These are phyloP conservation scores for Pseudobourletiella spinata DNA, from an alignment of 1,140 invertebrate species.

Conservation along the genomic window DNA sequence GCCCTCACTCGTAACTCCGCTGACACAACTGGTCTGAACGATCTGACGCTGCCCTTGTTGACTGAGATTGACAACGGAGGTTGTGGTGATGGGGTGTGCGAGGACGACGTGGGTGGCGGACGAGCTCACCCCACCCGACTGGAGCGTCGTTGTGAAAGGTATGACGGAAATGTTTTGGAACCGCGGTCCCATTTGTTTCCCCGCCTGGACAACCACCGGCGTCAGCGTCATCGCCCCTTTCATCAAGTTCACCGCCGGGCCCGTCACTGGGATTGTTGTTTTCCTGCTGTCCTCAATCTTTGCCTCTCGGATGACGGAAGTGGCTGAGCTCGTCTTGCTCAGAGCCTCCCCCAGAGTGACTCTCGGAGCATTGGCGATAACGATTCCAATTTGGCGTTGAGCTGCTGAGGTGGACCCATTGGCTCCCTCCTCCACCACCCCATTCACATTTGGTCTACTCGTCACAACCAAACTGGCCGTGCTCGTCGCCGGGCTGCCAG, in stretches of 20 bases:
- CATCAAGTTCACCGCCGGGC: conserved; percentile 18
- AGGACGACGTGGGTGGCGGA: conserved; percentile 22
- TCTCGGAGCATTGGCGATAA: conserved; percentile 16
- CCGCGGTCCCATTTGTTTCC: conserved; percentile 17
- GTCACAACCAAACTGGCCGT: conserved; percentile 10
- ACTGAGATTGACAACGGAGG: conserved; percentile 9
- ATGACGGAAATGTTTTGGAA: conserved; percentile 30
- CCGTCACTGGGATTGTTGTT: conserved; percentile 1
- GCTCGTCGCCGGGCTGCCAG: conserved; percentile 3
- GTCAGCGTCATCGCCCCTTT: conserved; percentile 28
- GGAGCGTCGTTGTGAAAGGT: conserved; percentile 20
- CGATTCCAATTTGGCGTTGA: conserved; percentile 23
- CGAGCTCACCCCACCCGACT: conserved; percentile 9
- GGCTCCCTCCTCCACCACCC: neutral
- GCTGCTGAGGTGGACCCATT: neutral
- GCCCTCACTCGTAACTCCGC: neutral
- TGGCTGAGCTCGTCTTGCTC: neutral
- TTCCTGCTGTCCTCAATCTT: conserved; percentile 11
- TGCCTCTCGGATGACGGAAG: conserved; percentile 24
- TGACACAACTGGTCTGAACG: conserved; percentile 5
- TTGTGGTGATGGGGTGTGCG: conserved; percentile 29
- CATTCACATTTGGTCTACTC: neutral
- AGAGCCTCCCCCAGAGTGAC: conserved; percentile 1
- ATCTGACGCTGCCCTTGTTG: conserved; percentile 19
- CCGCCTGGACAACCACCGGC: conserved; percentile 26